Evolutionary conservation across 2,797 vertebrate species (phyloP).

Genomic region (Propithecus perrieri): DNA sequence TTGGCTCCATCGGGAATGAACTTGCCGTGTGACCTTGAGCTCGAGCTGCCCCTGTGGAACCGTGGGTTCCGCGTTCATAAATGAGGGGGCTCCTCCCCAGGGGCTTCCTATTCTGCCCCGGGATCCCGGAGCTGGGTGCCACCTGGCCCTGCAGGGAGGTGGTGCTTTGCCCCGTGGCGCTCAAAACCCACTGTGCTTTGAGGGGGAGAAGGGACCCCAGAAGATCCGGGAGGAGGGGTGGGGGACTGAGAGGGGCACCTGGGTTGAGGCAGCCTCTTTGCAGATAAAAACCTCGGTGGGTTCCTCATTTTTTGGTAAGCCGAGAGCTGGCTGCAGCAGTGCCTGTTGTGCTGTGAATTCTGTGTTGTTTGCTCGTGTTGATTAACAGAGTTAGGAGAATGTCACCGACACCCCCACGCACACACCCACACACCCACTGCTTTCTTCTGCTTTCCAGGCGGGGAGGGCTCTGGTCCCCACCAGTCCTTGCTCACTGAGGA

Average conservation of each 20-base stretch:
- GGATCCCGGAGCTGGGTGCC: not conserved
- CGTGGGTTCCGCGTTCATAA: not conserved
- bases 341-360: not conserved
- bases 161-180: not conserved
- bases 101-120: not conserved
- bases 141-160: not conserved
- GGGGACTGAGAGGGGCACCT: not conserved
- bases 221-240: not conserved
- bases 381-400: not conserved
- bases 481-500: not conserved
- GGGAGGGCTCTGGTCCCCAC: not conserved
- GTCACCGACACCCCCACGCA: not conserved
- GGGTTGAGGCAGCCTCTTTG: not conserved
- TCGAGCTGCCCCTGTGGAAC: not conserved
- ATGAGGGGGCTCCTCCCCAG: not conserved
- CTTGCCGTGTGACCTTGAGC: not conserved
- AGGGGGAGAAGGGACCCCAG: not conserved
- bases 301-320: not conserved
- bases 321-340: not conserved
- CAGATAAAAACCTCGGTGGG: not conserved
- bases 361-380: not conserved
- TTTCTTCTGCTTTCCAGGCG: not conserved
- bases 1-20: not conserved
- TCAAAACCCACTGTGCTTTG: not conserved
- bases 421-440: fast-evolving